These are phyloP conservation scores for Cecidostiba fungosa DNA, from an alignment of 2,888 invertebrate genomes.

Conservation along the genomic window DNA sequence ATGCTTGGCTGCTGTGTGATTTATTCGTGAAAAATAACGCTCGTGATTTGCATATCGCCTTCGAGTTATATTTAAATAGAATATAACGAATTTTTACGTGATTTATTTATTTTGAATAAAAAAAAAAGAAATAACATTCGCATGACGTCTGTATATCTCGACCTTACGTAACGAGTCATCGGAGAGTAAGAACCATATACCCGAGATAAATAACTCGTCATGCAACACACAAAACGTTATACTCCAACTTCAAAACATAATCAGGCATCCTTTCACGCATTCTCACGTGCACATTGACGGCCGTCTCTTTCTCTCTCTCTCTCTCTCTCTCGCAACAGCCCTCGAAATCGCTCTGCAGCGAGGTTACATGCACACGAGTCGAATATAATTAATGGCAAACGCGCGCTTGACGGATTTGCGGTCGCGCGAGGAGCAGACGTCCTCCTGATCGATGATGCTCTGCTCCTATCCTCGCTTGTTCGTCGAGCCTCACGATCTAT, in stretches of 20 bases:
- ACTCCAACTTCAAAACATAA: not conserved
- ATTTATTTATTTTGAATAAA: not conserved
- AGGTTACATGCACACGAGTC: conserved; percentile 7
- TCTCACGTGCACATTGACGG: not conserved
- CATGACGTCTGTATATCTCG: no score
- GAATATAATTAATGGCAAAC: conserved; percentile 59
- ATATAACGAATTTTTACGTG: not conserved
- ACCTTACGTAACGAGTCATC: no score
- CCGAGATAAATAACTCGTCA: conserved; percentile 2
- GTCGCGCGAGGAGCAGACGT: not conserved
- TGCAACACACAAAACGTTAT: not conserved
- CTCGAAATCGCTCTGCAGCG: conserved; percentile 2
- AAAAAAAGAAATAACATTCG: no score
- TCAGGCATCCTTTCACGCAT: not conserved
- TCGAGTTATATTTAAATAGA: not conserved
- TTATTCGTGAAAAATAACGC: conserved; percentile 9
- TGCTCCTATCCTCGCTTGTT: not conserved
- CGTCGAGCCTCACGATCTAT: conserved; percentile 48
- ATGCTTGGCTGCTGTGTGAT: not conserved
- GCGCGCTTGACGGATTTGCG: conserved; percentile 41
- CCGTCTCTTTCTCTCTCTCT: not conserved
- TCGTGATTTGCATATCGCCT: conserved; percentile 11
- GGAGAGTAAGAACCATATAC: not conserved
- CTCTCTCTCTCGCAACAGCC: not conserved
- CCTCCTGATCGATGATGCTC: conserved; percentile 56